These are phyloP conservation scores for Lophotriccus pileatus DNA, from an alignment of 2,797 vertebrate genomes.

Conservation along the genomic window DNA sequence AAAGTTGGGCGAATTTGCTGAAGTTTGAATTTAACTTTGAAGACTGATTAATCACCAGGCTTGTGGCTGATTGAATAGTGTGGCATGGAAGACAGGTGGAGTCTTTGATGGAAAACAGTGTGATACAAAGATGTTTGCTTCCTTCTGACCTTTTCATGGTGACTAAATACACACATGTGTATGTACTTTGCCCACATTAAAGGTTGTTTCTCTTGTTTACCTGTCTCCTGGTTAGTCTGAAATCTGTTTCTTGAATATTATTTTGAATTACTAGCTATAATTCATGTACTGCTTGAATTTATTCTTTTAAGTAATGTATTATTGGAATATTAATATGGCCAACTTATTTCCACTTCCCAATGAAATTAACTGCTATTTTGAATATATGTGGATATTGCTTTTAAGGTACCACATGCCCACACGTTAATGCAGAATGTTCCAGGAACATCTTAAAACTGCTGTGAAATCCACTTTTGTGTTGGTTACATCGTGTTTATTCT, in stretches of 20 bases:
- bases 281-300: neutral
- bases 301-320: neutral
- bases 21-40: neutral
- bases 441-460: neutral
- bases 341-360: neutral
- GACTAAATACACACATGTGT: neutral
- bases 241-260: neutral
- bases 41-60: neutral
- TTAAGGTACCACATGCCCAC: fast-evolving
- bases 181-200: neutral
- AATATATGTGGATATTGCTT: neutral
- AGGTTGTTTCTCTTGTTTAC: neutral
- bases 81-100: neutral
- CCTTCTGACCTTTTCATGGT: neutral
- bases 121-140: neutral
- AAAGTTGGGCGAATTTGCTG: neutral
- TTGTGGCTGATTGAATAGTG: neutral
- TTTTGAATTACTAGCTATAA: neutral
- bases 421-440: neutral
- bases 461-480: neutral
- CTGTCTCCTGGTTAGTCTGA: neutral
- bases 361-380: neutral
- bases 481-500: neutral
- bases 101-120: neutral
- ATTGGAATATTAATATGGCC: neutral